Conservation (phyloP, 2,888 invertebrate genomes). For the Chalcosyrphus nemorum region DNA sequence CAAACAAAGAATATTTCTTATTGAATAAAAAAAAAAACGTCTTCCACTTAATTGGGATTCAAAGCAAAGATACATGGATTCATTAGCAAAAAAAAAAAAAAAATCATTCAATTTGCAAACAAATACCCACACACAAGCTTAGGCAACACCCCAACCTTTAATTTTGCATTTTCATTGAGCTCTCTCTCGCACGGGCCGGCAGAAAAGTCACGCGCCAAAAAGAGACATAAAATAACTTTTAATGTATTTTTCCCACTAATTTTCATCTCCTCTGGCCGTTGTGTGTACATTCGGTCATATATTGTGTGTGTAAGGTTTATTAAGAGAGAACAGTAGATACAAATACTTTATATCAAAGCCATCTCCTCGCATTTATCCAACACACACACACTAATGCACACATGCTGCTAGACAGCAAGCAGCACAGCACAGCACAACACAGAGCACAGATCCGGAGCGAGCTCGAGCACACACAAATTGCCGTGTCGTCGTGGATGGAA, state of each 20-base stretch:
- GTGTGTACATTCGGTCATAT: no score
- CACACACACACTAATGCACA: constrained; percentile 15
- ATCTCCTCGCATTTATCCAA: constrained; percentile 17
- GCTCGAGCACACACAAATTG: constrained; percentile 44
- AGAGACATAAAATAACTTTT: constrained; percentile 53
- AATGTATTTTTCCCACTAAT: constrained; percentile 59
- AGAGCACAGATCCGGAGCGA: constrained; percentile 9
- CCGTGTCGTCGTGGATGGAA: constrained; percentile 41
- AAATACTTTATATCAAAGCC: constrained; percentile 15
- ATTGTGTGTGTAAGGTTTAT: constrained; percentile 13
- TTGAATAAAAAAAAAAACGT: neutral
- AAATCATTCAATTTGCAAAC: constrained; percentile 61
- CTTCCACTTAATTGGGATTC: constrained; percentile 40
- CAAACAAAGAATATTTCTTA: neutral
- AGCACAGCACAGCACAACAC: neutral
- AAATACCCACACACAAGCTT: constrained; percentile 57
- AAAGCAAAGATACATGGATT: constrained; percentile 16
- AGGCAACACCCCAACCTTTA: constrained; percentile 58
- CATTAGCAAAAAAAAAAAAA: constrained; percentile 25
- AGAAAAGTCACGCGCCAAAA: constrained; percentile 2
- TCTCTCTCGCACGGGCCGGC: constrained; percentile 17
- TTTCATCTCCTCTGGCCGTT: constrained; percentile 15
- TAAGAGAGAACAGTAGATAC: constrained; percentile 47
- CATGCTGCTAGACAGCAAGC: neutral
- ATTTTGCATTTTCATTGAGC: constrained; percentile 42